Percentiles rank a stretch among this genome's conserved stretches.
Conservation (phyloP, 2,113 vertebrate species). For the Hemiprocne comata region DNA sequence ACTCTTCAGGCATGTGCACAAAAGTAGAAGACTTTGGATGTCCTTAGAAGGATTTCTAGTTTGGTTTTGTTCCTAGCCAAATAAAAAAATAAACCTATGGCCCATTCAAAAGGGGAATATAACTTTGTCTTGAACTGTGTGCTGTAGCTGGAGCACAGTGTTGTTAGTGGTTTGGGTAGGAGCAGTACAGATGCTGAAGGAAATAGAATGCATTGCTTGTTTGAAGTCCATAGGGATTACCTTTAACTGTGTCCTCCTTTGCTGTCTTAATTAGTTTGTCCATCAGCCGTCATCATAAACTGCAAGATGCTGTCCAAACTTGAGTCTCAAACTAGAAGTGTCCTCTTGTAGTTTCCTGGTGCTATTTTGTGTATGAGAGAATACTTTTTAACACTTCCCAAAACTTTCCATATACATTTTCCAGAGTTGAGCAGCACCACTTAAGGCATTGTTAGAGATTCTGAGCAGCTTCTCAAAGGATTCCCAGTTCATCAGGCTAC, state of each 20-base stretch:
- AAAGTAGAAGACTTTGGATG: background rate
- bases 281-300: background rate
- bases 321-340: background rate
- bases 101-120: background rate
- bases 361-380: background rate
- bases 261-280: background rate
- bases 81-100: background rate
- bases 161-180: background rate
- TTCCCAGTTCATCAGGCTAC: background rate
- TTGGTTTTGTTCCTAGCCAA: background rate
- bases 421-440: background rate
- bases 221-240: background rate
- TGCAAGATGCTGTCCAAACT: background rate
- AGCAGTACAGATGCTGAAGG: background rate
- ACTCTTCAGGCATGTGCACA: background rate
- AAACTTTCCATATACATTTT: background rate
- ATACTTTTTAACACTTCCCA: background rate
- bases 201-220: accelerated
- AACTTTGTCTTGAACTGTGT: background rate
- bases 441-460: background rate
- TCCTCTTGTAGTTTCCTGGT: background rate
- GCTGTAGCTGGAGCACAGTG: background rate
- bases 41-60: background rate
- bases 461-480: background rate
- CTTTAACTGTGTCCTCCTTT: background rate